Conservation (phyloP, 2,888 invertebrate genomes). For the Chrysolina oricalcia region DNA sequence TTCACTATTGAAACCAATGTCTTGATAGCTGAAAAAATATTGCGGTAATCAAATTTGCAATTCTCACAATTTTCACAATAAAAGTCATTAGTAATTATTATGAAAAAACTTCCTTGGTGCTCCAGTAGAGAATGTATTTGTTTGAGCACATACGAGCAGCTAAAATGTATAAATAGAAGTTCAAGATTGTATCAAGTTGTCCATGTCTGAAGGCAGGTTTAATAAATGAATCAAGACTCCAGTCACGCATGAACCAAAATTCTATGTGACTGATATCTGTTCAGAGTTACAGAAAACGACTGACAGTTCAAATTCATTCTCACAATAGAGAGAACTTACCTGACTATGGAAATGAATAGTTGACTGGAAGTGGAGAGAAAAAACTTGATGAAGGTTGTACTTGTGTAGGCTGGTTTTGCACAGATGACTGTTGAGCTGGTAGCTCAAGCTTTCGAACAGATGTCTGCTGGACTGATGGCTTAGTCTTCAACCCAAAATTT, state of each 20-base stretch:
- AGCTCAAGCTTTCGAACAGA: conserved; percentile 23
- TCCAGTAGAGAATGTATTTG: background rate
- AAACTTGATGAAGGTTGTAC: conserved; percentile 15
- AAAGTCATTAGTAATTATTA: conserved; percentile 15
- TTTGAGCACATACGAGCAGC: conserved; percentile 1
- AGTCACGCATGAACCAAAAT: too few relatives aligned
- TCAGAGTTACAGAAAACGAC: too few relatives aligned
- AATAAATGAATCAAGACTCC: too few relatives aligned
- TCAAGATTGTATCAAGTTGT: background rate
- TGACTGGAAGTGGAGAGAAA: conserved; percentile 12
- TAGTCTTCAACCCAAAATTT: conserved; percentile 18
- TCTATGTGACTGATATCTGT: too few relatives aligned
- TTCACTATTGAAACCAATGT: conserved; percentile 25
- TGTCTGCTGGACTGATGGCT: conserved; percentile 12
- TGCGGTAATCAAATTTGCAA: conserved; percentile 18
- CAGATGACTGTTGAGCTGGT: conserved; percentile 25
- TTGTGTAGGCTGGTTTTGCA: conserved; percentile 22
- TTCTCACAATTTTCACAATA: conserved; percentile 18
- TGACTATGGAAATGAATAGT: conserved; percentile 18
- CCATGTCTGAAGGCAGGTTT: too few relatives aligned
- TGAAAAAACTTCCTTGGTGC: conserved; percentile 8
- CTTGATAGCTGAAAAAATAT: conserved; percentile 25
- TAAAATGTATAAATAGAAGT: too few relatives aligned
- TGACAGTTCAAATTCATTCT: too few relatives aligned
- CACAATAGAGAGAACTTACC: conserved; percentile 10